These are phyloP conservation scores for Boloria euphrosyne DNA, from an alignment of 2,888 invertebrate species.

Conservation along the genomic window DNA sequence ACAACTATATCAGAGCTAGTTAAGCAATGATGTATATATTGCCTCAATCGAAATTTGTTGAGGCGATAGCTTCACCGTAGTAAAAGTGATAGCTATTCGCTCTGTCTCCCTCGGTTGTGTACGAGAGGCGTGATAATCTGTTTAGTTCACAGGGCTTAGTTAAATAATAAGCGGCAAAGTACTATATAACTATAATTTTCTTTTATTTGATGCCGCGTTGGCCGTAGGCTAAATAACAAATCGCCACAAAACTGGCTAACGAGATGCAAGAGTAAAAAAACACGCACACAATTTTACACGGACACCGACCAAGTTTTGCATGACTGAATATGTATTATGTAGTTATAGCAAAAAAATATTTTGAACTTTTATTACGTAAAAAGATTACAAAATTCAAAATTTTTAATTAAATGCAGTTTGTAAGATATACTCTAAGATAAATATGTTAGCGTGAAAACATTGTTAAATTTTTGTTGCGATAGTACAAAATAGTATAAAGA, in stretches of 20 bases:
- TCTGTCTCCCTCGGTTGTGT: constrained; percentile 29
- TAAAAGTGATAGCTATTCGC: constrained; percentile 32
- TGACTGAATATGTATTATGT: constrained; percentile 38
- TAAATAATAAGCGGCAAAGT: constrained; percentile 76
- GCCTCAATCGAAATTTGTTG: constrained; percentile 52
- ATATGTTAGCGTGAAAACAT: constrained; percentile 21
- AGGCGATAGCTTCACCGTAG: constrained; percentile 52
- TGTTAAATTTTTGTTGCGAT: constrained; percentile 38
- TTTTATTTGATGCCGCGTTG: constrained; percentile 70
- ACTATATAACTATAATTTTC: constrained; percentile 77
- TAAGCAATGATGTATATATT: constrained; percentile 50
- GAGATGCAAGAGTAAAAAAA: constrained; percentile 59
- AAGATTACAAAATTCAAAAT: not conserved
- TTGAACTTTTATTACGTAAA: not conserved
- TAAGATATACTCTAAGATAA: not conserved
- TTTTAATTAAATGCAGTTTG: not conserved
- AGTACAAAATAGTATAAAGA: constrained; percentile 45
- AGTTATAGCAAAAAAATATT: constrained; percentile 6
- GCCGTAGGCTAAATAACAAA: constrained; percentile 60
- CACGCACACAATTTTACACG: constrained; percentile 61
- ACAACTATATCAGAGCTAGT: constrained; percentile 70
- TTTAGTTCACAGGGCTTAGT: constrained; percentile 73
- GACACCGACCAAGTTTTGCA: constrained; percentile 49
- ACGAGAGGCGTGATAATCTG: constrained; percentile 65
- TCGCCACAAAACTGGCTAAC: constrained; percentile 70